Conservation (phyloP, 2,797 vertebrate genomes). For the Coendou prehensilis region DNA sequence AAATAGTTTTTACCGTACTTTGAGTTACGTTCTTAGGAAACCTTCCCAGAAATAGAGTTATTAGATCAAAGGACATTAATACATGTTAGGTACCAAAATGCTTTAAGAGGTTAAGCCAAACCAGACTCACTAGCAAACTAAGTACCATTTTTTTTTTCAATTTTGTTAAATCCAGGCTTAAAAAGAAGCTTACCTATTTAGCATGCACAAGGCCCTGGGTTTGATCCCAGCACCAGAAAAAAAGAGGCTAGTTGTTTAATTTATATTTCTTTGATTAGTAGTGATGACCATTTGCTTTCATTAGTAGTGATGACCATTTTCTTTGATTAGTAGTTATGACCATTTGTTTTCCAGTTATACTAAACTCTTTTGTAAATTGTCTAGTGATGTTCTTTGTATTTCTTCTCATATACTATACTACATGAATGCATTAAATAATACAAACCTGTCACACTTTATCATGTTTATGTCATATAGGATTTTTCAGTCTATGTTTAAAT, state of each 20-base stretch:
- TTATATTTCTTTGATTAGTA: constrained; percentile 60
- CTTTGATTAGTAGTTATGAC: constrained; percentile 53
- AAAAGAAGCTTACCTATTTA: constrained; percentile 35
- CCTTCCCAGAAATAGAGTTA: constrained; percentile 44
- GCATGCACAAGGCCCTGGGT: not conserved
- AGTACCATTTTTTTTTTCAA: constrained; percentile 6
- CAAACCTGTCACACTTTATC: not conserved
- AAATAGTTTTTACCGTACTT: constrained; percentile 19
- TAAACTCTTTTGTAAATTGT: constrained; percentile 49
- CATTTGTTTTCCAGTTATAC: not conserved
- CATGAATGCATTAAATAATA: constrained; percentile 33
- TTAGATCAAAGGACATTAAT: constrained; percentile 7
- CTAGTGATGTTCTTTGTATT: constrained; percentile 5
- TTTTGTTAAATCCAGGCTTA: constrained; percentile 50
- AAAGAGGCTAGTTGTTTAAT: not conserved
- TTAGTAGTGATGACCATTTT: constrained; percentile 37
- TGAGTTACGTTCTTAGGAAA: constrained; percentile 47
- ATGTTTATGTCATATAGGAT: constrained; percentile 33
- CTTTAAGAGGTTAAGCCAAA: constrained; percentile 55
- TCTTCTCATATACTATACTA: not conserved
- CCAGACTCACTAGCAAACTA: not conserved
- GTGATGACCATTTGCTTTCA: constrained; percentile 26
- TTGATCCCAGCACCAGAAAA: not conserved
- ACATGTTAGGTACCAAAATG: not conserved
- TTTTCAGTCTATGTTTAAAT: constrained; percentile 66